Evolutionary conservation across 1,140 invertebrate species (phyloP), one percentile per base, ranked within the genome.

Genomic region (Dendroctonus valens): DNA sequence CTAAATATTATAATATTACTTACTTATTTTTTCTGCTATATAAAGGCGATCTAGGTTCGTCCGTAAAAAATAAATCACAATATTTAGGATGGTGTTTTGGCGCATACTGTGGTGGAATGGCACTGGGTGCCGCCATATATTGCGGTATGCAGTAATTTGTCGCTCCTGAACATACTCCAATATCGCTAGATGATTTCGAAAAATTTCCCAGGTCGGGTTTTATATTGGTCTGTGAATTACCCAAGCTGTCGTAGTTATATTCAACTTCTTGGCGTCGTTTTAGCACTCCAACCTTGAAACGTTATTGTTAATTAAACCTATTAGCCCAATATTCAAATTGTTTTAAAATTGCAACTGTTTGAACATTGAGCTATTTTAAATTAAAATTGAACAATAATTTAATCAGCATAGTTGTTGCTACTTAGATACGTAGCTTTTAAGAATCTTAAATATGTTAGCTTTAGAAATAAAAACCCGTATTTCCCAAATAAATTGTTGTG

Each of bases 211-310:
- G 12, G 26, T 68, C 64, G 8, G 60, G 59, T n/a, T 72, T 70
- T 0, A 68, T n/a, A 40, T 62, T 59, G 9, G 59, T 8, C 41
- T 66, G 64, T 5, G 63, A 38, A n/a, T 70, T 72, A 12, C 67
- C 63, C 26, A 70, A 39, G 37, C 69, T 57, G 37, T 71, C 70
- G 39, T 68, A 68, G 9, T 62, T 63, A 44, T 72, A 74, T 48
- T 76, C 75, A 1, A 74, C 41, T 41, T 72, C 74, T 15, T 73
- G 70, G 7, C 74, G 65, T n/a, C 74, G 70, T 46, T 75, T 72
- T 40, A 74, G 39, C 37, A 76, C 37, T 9, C 75, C 75, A 12
- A 77, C 69, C 60, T 77, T 46, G 26, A 57, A 62, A 26, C 26
- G 26, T 26, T 26, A 26, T 26, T 26, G 26, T 26, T 26, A 26